Conservation (phyloP, 2,113 vertebrate species). For the Cheilinus undulatus region DNA sequence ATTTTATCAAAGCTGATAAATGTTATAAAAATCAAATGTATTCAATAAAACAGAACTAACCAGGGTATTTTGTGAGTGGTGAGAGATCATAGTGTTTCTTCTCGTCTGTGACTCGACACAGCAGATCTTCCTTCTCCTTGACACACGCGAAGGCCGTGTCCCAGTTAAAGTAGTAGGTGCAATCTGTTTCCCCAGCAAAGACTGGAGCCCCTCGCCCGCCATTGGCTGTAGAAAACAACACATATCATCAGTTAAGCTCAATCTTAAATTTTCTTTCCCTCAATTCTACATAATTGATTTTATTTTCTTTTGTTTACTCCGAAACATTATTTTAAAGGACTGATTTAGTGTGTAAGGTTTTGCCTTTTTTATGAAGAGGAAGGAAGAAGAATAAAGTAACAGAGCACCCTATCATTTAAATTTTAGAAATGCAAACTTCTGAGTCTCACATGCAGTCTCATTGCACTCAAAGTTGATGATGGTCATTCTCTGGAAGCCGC, state of each 20-base stretch:
- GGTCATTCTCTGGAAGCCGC: constrained; percentile 95
- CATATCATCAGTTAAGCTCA: not conserved
- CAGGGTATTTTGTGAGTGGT: constrained; percentile 86
- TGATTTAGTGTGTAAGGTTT: no score
- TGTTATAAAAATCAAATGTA: not conserved
- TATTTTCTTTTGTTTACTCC: no score
- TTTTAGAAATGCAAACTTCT: no score
- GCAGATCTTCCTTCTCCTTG: constrained; percentile 90
- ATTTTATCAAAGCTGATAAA: no score
- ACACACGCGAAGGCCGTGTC: constrained; percentile 90
- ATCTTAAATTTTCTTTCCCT: no score
- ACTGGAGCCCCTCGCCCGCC: constrained; percentile 86
- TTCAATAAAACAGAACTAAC: constrained; percentile 74
- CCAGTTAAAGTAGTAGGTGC: constrained; percentile 96
- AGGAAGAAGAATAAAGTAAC: no score
- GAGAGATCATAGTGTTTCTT: constrained; percentile 91
- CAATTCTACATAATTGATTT: no score
- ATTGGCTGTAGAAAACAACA: constrained; percentile 54
- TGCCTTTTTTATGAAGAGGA: no score
- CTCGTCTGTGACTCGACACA: constrained; percentile 86
- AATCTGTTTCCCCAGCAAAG: constrained; percentile 91
- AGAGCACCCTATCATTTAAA: no score
- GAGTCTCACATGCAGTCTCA: constrained; percentile 86
- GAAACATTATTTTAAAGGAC: no score
- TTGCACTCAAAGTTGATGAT: constrained; percentile 96